Evolutionary conservation across 2,113 vertebrate genomes (phyloP).

Genomic region (Dromas ardeola): DNA sequence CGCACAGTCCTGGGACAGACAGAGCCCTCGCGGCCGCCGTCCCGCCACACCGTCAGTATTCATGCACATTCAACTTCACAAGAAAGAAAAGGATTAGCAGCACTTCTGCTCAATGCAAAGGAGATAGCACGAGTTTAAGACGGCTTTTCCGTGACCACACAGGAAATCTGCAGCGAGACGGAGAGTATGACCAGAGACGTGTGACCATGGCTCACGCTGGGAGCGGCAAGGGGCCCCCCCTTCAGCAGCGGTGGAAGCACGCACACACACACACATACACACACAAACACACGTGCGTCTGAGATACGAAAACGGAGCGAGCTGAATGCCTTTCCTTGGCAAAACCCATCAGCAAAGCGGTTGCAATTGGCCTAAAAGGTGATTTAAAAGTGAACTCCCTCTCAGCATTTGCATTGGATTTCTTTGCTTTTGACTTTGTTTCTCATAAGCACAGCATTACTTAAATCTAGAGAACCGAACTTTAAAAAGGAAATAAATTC

Average conservation of each 20-base stretch:
- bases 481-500: neutral
- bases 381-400: neutral
- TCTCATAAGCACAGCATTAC: neutral
- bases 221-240: neutral
- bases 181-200: neutral
- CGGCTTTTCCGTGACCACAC: neutral
- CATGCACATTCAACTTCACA: neutral
- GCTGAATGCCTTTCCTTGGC: neutral
- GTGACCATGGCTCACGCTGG: neutral
- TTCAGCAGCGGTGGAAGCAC: neutral
- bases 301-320: rapidly evolving
- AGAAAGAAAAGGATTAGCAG: neutral
- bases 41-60: rapidly evolving
- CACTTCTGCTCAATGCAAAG: neutral
- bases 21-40: neutral
- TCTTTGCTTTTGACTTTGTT: neutral
- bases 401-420: neutral
- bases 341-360: neutral
- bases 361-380: neutral
- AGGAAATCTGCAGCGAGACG: neutral
- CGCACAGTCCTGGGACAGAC: neutral
- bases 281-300: neutral
- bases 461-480: neutral
- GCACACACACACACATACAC: rapidly evolving
- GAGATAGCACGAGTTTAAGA: neutral